Evolutionary conservation across 2,113 vertebrate species (phyloP), one percentile per base, ranked within the genome.

Genomic region (Pleuronectes platessa): DNA sequence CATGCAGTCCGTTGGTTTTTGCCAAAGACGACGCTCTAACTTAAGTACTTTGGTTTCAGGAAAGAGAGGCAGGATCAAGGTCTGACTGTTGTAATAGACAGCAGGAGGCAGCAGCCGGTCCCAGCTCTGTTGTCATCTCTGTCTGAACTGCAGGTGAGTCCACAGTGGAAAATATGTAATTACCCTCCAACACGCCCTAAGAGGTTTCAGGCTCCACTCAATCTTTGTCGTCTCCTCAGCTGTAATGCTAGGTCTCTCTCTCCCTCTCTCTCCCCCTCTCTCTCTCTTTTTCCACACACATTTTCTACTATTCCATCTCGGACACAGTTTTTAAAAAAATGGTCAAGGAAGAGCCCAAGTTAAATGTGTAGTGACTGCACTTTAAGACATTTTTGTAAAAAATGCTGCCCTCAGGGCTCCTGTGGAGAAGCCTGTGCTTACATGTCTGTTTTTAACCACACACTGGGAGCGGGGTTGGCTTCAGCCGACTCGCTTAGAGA

Each of bases 101-200:
- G 92, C 60, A 95, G 95, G 62, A 93, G 87, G 77, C 93, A 93
- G 74, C 94, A 83, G 71, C 86, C 93, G 7, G 17, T 77, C 62
- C 78, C 92, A 49, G 79, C 81, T 55, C 87, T 96, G 64, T 92
- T 94, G 90, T 92, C 92, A 71, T 94, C 94, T 23, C 88, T 96
- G 85, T 89, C 92, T 83, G 92, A 92, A 80, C 85, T 96, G 81
- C 95, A 96, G 95, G 96, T 96, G 86, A 94, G 92, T 60, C 68
- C 59, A 0, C 76, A 67, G 54, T 86, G 76, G 78, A 83, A 84
- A 86, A 74, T 81, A 81, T 86, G 84, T 85, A 90, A 89, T 90
- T 86, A 87, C 71, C 67, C 58, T 77, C 74, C 68, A 71, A 87
- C 84, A 77, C 76, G 14, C 83, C 82, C 83, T 73, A 20, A 59